These are phyloP conservation scores for Beroe ovata DNA, from an alignment of 37 sponge, comb jelly and placozoan species.

Conservation along the genomic window DNA sequence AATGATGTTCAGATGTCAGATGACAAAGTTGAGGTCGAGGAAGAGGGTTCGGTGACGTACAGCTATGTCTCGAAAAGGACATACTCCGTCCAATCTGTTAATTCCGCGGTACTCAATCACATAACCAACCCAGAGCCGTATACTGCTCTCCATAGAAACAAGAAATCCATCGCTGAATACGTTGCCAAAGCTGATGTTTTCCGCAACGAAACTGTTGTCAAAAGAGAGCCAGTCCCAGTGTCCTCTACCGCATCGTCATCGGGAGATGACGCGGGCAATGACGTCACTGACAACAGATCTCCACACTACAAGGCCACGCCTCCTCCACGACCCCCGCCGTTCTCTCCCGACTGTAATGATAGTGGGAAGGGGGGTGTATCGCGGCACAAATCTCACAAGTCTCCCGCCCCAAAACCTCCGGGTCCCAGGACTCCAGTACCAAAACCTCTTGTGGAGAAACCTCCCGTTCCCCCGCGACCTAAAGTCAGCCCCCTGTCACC, in stretches of 20 bases:
- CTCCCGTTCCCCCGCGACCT: constrained; percentile 43
- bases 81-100: constrained; percentile 38
- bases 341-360: not conserved
- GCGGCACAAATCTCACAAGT: not conserved
- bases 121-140: constrained; percentile 52
- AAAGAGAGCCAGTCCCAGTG: not conserved
- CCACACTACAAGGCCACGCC: not conserved
- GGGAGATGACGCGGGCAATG: not conserved
- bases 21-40: not conserved
- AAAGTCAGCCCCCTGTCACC: constrained; percentile 3
- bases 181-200: constrained; percentile 4
- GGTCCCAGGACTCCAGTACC: constrained; percentile 19
- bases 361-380: not conserved
- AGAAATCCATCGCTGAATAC: constrained; percentile 29
- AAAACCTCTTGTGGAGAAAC: not conserved
- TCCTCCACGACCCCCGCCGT: not conserved
- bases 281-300: not conserved
- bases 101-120: constrained; percentile 13
- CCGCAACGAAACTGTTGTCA: not conserved
- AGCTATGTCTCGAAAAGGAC: not conserved
- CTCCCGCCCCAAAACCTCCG: constrained; percentile 19
- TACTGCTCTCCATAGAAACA: constrained; percentile 47
- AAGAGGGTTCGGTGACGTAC: constrained; percentile 31
- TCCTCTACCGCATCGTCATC: constrained; percentile 22
- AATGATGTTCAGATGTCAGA: not conserved